Evolutionary conservation across 2,797 vertebrate genomes (phyloP).

Genomic region (Sebastes oblongus): DNA sequence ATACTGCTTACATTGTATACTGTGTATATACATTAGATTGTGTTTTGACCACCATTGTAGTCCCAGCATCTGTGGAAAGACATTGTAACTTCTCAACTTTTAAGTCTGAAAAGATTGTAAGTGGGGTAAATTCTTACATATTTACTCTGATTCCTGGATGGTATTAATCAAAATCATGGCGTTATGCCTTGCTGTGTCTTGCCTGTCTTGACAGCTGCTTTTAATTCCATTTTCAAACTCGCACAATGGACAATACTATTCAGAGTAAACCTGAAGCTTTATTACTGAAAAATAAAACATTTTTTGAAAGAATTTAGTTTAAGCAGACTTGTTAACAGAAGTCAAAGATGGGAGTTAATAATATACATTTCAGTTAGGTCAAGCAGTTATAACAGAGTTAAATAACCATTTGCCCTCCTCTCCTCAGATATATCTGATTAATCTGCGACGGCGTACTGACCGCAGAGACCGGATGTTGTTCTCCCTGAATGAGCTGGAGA

Average conservation of each 20-base stretch:
- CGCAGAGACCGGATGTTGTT: constrained; percentile 90
- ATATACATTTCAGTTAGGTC: background rate
- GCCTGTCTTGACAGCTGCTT: background rate
- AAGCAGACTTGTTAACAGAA: background rate
- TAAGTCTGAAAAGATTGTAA: background rate
- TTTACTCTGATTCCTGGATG: background rate
- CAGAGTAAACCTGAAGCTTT: background rate
- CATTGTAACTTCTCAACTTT: background rate
- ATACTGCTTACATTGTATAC: background rate
- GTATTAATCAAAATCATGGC: background rate
- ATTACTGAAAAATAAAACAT: too few relatives aligned
- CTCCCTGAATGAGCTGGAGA: constrained; percentile 90
- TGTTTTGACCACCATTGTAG: background rate
- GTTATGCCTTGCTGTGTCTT: background rate
- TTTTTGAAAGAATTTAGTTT: background rate
- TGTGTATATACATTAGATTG: background rate
- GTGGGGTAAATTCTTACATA: background rate
- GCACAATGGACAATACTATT: background rate
- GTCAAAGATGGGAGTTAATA: background rate
- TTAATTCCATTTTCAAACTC: background rate
- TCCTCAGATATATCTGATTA: constrained; percentile 92
- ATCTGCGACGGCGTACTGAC: constrained; percentile 89
- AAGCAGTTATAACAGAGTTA: too few relatives aligned
- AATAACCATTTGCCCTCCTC: background rate
- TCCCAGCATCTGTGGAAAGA: background rate